Evolutionary conservation across 2,797 vertebrate species (phyloP), one percentile per base, ranked within the genome.

Genomic region (Tangara arthus): DNA sequence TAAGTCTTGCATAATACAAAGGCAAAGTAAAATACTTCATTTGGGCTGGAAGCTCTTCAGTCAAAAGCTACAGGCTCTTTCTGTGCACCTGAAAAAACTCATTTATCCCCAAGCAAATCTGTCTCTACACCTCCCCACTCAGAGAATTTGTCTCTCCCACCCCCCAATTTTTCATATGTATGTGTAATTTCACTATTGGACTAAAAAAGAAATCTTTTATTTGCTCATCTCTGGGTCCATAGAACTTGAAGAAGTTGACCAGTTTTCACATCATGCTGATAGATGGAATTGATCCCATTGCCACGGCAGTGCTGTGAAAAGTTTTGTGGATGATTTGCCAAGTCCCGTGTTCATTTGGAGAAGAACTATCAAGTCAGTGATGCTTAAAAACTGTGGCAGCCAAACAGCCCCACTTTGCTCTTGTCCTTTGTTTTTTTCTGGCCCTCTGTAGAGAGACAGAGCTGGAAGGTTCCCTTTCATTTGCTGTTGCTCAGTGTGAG

Each of bases 161-260:
- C 2, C 12, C 11, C 7, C 12, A 20, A 0, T 52, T 68, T n/a
- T 1, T 69, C 34, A 0, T 10, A 8, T 8, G 4, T 27, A 11
- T 4, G 5, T 66, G 12, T 15, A 26, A 44, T 52, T 73, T 44
- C 28, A 12, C 5, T 72, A 5, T 0, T 64, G 53, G 24, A 60
- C 26, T 22, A 37, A 46, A 63, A 34, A 22, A 65, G 2, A 59
- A 60, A 55, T 37, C 11, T 34, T 72, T 19, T 41, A 28, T 59
- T 60, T 68, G 34, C 16, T 64, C 20, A 23, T 23, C 35, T 52
- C 44, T 34, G 37, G 12, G 13, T 39, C 22, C 0, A 0, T 0
- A 10, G 46, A 49, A 47, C 70, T 57, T 32, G 12, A 46, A 60
- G 32, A 23, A 57, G 14, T 56, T 55, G 9, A 32, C 28, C 42